Conservation (phyloP, 1,140 invertebrate species). For the Drosophila aff. region DNA sequence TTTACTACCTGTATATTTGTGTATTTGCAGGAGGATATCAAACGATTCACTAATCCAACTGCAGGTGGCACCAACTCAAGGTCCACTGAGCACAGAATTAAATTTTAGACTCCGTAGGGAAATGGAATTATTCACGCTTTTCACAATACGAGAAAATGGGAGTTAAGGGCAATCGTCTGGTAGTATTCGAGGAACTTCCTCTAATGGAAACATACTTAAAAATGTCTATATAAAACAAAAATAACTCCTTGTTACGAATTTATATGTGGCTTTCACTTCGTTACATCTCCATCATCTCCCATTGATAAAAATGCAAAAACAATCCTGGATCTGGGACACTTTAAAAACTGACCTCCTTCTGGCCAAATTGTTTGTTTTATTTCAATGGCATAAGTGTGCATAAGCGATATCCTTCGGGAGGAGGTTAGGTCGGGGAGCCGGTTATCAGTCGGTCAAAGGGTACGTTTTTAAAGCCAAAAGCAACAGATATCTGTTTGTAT, state of each 20-base stretch:
- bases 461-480: conserved; percentile 65
- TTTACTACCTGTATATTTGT: conserved; percentile 2
- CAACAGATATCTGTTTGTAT: conserved; percentile 78
- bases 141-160: neutral
- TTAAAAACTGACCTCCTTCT: conserved; percentile 30
- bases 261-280: neutral
- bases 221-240: neutral
- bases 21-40: conserved; percentile 15
- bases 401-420: conserved; percentile 29
- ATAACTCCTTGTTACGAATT: neutral
- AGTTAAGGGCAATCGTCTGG: neutral
- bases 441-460: conserved; percentile 34
- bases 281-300: neutral
- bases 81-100: conserved; percentile 54
- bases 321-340: neutral
- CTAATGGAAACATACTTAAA: too few species aligned
- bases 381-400: conserved; percentile 38
- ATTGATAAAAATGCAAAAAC: neutral
- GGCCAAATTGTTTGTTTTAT: conserved; percentile 29
- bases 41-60: conserved; percentile 17
- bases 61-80: conserved; percentile 24
- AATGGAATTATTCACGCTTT: conserved; percentile 49
- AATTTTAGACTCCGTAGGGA: conserved; percentile 46
- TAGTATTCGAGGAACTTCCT: too few species aligned
- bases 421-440: conserved; percentile 17